Percentiles rank a stretch among this genome's conserved stretches.
phyloP scores from a whole-genome alignment of 2,797 vertebrate species.

The Trachurus trachurus region DNA sequence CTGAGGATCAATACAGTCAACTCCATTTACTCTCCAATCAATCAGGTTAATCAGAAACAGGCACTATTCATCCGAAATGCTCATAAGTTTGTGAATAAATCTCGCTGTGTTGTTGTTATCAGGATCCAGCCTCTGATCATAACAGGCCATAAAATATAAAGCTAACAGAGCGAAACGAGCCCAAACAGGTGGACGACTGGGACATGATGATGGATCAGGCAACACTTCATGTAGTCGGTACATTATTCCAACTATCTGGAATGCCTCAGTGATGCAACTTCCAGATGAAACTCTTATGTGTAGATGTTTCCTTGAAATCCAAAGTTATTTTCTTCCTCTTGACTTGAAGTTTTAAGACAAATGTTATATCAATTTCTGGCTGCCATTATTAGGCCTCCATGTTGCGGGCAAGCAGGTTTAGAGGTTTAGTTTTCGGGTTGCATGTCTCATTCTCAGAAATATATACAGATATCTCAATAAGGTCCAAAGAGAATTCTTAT shows the following conservation, averaged over 20 bases:
- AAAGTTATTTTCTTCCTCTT: background rate
- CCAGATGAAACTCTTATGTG: background rate
- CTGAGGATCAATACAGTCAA: slow-evolving; percentile 53
- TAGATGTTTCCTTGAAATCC: background rate
- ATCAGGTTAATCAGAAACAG: slow-evolving; percentile 44
- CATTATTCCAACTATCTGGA: slow-evolving; percentile 38
- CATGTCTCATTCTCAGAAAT: no score
- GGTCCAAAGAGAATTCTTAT: no score
- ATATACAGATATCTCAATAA: no score
- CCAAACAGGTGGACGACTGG: background rate
- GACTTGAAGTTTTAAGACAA: background rate
- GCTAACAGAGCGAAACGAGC: slow-evolving; percentile 21
- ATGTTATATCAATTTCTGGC: background rate
- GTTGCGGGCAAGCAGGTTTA: no score
- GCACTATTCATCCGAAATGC: slow-evolving; percentile 18
- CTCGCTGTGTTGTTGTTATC: slow-evolving; percentile 36
- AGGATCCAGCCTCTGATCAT: slow-evolving; percentile 41
- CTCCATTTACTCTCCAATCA: slow-evolving; percentile 27
- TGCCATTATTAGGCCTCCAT: background rate
- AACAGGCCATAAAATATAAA: slow-evolving; percentile 25
- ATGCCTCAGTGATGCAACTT: slow-evolving; percentile 34
- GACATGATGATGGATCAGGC: slow-evolving; percentile 29
- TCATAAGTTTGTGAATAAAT: slow-evolving; percentile 37
- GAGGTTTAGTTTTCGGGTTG: no score
- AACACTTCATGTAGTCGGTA: slow-evolving; percentile 25